phyloP scores from a whole-genome alignment of 1,140 invertebrate species.

The Halictus rubicundus region DNA sequence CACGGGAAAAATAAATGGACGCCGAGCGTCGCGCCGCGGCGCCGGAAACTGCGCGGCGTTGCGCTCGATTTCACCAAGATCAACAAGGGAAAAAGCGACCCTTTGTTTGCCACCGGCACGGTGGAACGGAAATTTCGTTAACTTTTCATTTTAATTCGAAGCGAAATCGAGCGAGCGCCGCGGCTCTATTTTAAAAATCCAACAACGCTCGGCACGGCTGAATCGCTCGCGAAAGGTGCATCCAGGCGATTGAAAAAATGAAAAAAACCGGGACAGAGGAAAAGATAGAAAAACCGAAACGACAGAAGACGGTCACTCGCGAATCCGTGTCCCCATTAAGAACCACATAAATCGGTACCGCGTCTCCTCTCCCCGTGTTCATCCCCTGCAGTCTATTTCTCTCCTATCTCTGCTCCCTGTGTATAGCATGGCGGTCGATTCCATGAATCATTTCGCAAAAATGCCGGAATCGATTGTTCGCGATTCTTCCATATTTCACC shows the following conservation, averaged over 20 bases:
- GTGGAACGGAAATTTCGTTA: background rate
- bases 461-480: too few species aligned
- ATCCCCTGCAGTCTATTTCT: constrained; percentile 46
- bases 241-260: too few species aligned
- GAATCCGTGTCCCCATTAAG: constrained; percentile 42
- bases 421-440: too few species aligned
- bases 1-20: constrained; percentile 22
- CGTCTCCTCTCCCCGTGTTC: constrained; percentile 43
- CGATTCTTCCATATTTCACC: too few species aligned
- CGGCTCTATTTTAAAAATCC: background rate
- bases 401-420: background rate
- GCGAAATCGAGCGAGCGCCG: background rate
- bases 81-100: background rate
- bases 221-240: too few species aligned
- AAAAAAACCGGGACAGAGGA: too few species aligned
- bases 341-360: constrained; percentile 60
- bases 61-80: background rate
- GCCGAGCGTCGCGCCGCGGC: background rate
- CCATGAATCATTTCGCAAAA: too few species aligned
- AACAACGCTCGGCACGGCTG: too few species aligned
- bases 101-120: background rate
- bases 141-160: background rate
- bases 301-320: background rate
- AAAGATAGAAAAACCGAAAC: too few species aligned
- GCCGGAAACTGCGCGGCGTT: background rate